Conservation (phyloP, 2,797 vertebrate genomes). For the Enteromius trimaculatus region DNA sequence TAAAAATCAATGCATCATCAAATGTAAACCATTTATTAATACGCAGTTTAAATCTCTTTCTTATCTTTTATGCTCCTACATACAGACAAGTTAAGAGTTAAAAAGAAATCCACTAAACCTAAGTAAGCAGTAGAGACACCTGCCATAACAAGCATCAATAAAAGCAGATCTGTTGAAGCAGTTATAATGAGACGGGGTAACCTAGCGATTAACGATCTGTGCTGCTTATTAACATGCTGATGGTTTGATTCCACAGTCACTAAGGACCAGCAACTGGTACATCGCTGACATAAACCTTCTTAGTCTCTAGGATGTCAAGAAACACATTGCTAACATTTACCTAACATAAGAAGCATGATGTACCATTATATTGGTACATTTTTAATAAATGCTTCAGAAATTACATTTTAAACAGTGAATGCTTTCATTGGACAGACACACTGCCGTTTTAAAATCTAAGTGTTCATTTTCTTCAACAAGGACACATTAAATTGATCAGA, state of each 20-base stretch:
- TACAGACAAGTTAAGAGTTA: neutral
- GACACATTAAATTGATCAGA: neutral
- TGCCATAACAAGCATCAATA: slow-evolving; percentile 4
- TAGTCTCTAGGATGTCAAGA: neutral
- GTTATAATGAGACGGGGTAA: neutral
- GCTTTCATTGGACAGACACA: neutral
- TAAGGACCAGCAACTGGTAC: neutral
- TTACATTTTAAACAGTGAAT: neutral
- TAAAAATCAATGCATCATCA: neutral
- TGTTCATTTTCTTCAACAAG: no score
- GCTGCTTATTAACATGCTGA: slow-evolving; percentile 30
- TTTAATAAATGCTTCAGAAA: neutral
- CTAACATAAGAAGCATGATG: neutral
- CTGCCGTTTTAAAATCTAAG: no score
- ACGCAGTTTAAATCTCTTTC: neutral
- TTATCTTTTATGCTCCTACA: neutral
- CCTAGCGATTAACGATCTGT: slow-evolving; percentile 10
- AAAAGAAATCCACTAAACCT: neutral
- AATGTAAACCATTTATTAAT: neutral
- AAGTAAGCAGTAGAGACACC: neutral
- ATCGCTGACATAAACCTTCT: slow-evolving; percentile 1
- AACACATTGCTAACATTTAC: neutral
- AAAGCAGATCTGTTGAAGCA: neutral
- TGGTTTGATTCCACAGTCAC: neutral
- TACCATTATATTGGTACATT: neutral